Evolutionary conservation across 2,888 invertebrate species (phyloP), one percentile per base, ranked within the genome.

Genomic region (Pandemis corylana): DNA sequence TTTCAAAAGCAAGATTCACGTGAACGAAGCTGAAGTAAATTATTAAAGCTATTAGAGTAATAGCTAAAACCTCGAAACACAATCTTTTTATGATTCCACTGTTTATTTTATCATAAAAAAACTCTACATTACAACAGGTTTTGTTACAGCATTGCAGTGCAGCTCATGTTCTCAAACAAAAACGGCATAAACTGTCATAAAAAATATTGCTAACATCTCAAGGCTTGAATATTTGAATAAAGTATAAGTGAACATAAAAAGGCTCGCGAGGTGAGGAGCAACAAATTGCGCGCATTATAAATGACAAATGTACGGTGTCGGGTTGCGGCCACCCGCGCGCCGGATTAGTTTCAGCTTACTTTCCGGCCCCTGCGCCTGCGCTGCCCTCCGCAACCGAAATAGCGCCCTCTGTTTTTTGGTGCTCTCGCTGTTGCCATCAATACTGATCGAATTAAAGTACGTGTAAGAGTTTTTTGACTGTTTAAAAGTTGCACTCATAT

Each of bases 201-300:
- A 90, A 91, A 90, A 91, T 90, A 92, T 90, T 87, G 87, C 89
- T 79, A 83, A 87, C 85, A 87, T 88, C 86, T 81, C 80, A 80
- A 81, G 81, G 83, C 86, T 87, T 88, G 87, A 90, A 90, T 89
- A 89, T 90, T 90, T 90, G 84, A 91, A 92, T 93, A 92, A 92
- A 90, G 89, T 90, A 92, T 91, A 90, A 89, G 88, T 84, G 87
- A 87, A 83, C 87, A 91, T 92, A 93, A 93, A 92, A 91, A 91
- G 89, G 87, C 83, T 86, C 79, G 78, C 80, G 84, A 88, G 86
- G 87, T 89, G 91, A 90, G 89, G 89, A 90, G 89, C 93, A 93
- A 94, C 94, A 94, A 94, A 94, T 94, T 93, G 94, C 93, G 89
- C 89, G 93, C 92, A 94, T 94, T 93, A 93, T 92, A 91, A 92